phyloP scores from a whole-genome alignment of 2,888 invertebrate species.

The Drosophila seclusa region DNA sequence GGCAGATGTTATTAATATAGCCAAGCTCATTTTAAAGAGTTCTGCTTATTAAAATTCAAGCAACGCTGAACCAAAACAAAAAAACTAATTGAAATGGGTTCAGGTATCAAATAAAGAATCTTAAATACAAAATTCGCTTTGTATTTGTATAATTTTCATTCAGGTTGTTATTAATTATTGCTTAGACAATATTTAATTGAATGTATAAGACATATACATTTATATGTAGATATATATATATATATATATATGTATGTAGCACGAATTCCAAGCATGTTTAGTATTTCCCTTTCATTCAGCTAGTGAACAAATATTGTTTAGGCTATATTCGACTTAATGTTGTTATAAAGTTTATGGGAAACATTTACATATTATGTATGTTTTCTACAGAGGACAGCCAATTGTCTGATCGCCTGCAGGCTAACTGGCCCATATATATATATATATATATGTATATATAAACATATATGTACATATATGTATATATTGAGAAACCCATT shows the following conservation, averaged over 20 bases:
- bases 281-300: background rate
- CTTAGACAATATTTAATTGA: too few species aligned
- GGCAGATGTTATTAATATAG: background rate
- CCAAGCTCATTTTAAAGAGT: background rate
- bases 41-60: background rate
- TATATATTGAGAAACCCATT: constrained; percentile 15
- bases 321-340: background rate
- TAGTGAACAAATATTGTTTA: background rate
- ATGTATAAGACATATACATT: too few species aligned
- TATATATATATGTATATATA: background rate
- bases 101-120: too few species aligned
- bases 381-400: background rate
- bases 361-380: background rate
- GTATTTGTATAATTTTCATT: too few species aligned
- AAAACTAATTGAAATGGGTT: too few species aligned
- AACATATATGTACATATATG: background rate
- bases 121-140: too few species aligned
- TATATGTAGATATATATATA: too few species aligned
- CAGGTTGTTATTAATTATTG: too few species aligned
- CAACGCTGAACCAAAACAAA: background rate
- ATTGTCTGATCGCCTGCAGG: background rate
- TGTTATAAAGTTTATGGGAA: background rate
- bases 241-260: too few species aligned
- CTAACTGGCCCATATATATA: background rate
- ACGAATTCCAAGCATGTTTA: too few species aligned